phyloP scores from a whole-genome alignment of 2,888 invertebrate species.

The Punctoribates punctum region DNA sequence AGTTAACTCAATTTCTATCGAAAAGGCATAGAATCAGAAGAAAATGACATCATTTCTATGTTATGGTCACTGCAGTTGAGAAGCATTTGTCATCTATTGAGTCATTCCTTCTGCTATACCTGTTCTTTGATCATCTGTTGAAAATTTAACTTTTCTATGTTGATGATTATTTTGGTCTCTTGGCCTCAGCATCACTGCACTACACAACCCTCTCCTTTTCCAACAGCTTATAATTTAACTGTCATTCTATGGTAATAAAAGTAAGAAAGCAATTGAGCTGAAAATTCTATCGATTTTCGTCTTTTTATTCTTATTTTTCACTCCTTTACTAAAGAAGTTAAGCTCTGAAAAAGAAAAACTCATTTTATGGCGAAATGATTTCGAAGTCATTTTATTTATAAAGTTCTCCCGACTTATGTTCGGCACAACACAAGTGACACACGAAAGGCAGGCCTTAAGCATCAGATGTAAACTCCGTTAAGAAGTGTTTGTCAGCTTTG shows the following conservation, averaged over 20 bases:
- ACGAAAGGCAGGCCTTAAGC: no score
- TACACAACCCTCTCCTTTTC: neutral
- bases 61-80: neutral
- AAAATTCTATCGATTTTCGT: slow-evolving; percentile 2
- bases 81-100: neutral
- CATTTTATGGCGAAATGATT: neutral
- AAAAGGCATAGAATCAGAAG: neutral
- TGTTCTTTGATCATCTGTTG: neutral
- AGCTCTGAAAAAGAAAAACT: neutral
- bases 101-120: neutral
- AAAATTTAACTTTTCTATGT: neutral
- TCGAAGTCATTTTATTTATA: neutral
- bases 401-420: neutral
- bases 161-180: no score
- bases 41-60: slow-evolving; percentile 3
- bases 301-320: neutral
- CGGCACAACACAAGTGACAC: no score
- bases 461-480: no score
- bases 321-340: neutral
- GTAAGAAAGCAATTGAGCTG: slow-evolving; percentile 13
- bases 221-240: neutral
- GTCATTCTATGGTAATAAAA: neutral
- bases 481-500: no score
- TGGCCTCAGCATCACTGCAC: no score
- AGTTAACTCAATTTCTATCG: neutral